Conservation (phyloP, 64 coral and sea anemone species). For the Trachythela sp. region DNA sequence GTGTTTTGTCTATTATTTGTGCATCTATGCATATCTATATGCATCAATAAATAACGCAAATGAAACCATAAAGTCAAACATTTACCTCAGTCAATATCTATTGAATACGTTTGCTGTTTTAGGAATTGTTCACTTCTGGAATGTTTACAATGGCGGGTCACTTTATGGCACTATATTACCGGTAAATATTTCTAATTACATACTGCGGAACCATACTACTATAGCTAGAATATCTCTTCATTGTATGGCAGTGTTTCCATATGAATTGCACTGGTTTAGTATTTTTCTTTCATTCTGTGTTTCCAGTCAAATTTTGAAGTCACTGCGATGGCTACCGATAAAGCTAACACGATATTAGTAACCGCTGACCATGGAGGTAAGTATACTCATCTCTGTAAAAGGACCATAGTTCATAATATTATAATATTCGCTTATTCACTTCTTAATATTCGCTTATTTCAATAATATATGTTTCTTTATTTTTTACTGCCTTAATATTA, state of each 20-base stretch:
- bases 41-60: background rate
- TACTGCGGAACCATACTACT: background rate
- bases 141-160: constrained; percentile 84
- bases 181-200: constrained; percentile 47
- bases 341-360: constrained; percentile 61
- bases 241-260: background rate
- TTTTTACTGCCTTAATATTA: too few relatives aligned
- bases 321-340: constrained; percentile 72
- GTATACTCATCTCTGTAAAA: too few relatives aligned
- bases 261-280: too few relatives aligned
- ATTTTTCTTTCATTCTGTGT: background rate
- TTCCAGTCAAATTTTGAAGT: constrained; percentile 52
- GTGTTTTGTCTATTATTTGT: too few relatives aligned
- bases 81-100: too few relatives aligned
- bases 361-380: constrained; percentile 84
- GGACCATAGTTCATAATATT: too few relatives aligned
- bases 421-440: too few relatives aligned
- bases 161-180: constrained; percentile 65
- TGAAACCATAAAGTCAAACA: background rate
- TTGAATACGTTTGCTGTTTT: background rate
- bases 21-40: too few relatives aligned
- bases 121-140: constrained; percentile 98
- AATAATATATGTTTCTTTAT: too few relatives aligned
- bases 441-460: too few relatives aligned
- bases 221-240: background rate